Conservation (phyloP, 2,888 invertebrate genomes). For the Epistrophe grossulariae region DNA sequence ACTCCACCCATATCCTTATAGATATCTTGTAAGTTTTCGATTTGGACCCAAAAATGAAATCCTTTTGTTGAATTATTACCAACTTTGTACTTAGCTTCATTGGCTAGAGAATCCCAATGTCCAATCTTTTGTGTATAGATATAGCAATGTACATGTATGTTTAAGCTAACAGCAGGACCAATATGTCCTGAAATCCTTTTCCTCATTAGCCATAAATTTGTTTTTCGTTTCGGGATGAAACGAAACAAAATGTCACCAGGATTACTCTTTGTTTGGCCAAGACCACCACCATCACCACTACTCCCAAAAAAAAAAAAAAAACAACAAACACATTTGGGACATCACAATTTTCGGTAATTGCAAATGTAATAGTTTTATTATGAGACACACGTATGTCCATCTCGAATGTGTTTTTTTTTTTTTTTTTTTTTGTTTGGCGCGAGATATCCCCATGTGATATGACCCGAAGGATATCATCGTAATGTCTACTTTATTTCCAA, state of each 20-base stretch:
- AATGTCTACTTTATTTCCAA: conserved; percentile 82
- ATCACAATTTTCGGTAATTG: conserved; percentile 74
- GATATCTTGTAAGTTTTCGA: conserved; percentile 72
- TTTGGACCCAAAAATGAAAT: conserved; percentile 72
- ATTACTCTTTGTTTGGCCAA: conserved; percentile 52
- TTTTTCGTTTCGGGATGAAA: conserved; percentile 36
- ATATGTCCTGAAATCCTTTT: conserved; percentile 77
- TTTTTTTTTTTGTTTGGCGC: conserved; percentile 42
- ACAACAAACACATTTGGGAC: conserved; percentile 54
- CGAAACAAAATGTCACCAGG: conserved; percentile 23
- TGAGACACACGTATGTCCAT: conserved; percentile 77
- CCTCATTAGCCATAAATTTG: conserved; percentile 82
- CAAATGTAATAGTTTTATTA: conserved; percentile 77
- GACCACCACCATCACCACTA: neutral
- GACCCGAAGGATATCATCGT: conserved; percentile 80
- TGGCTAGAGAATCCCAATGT: conserved; percentile 74
- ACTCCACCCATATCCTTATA: conserved; percentile 68
- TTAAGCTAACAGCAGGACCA: conserved; percentile 6
- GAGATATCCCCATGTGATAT: conserved; percentile 81
- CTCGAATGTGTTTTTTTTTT: conserved; percentile 29
- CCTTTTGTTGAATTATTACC: conserved; percentile 69
- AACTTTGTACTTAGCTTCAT: conserved; percentile 75
- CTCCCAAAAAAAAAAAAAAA: neutral
- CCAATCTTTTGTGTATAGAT: conserved; percentile 19
- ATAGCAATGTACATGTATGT: neutral